These are phyloP conservation scores for Odontomyia ornata DNA, from an alignment of 2,888 invertebrate species.

Conservation along the genomic window DNA sequence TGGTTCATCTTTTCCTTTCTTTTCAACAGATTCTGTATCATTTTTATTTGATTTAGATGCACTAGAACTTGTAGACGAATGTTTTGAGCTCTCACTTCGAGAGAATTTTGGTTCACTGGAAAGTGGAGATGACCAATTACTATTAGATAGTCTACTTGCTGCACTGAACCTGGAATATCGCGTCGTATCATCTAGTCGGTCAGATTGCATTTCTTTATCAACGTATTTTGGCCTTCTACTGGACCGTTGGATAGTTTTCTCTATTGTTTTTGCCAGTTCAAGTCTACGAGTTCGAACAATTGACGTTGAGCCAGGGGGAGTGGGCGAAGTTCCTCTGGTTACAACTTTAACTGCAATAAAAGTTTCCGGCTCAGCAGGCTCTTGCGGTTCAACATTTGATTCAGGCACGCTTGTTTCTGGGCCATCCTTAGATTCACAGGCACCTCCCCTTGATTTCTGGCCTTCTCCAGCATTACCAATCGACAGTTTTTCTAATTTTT, in stretches of 20 bases:
- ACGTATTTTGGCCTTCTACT: constrained; percentile 68
- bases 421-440: not conserved
- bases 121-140: constrained; percentile 72
- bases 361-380: constrained; percentile 55
- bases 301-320: constrained; percentile 70
- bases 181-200: constrained; percentile 75
- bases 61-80: constrained; percentile 54
- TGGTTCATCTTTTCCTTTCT: constrained; percentile 52
- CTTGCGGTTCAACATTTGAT: constrained; percentile 36
- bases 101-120: constrained; percentile 64
- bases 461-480: constrained; percentile 62
- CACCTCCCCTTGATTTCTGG: constrained; percentile 46
- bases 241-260: constrained; percentile 73
- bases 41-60: constrained; percentile 50
- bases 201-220: constrained; percentile 80
- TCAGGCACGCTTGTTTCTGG: not conserved
- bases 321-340: constrained; percentile 82
- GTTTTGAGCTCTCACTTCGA: constrained; percentile 58
- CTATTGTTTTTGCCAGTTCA: constrained; percentile 77
- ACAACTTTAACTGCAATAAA: constrained; percentile 70
- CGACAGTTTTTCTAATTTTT: constrained; percentile 55
- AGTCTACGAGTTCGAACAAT: constrained; percentile 74
- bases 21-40: constrained; percentile 51
- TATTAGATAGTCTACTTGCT: constrained; percentile 67
- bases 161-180: constrained; percentile 71